These are phyloP conservation scores for Xestoiulus laeticollis DNA, from an alignment of 2,888 invertebrate species.

Conservation along the genomic window DNA sequence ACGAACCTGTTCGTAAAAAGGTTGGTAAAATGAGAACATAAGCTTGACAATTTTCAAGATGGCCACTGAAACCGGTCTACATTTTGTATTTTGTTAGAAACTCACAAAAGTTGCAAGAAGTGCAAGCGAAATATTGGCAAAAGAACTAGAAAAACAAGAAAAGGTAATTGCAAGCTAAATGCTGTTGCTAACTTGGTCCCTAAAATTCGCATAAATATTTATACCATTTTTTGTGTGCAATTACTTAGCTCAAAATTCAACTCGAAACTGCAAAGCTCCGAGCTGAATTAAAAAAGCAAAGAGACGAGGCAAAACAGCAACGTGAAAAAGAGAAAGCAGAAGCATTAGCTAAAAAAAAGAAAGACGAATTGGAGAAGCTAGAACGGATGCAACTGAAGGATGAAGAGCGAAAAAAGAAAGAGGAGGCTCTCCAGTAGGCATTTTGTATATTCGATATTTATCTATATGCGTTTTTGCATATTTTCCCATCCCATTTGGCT, in stretches of 20 bases:
- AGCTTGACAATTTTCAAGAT: neutral
- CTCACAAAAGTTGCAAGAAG: neutral
- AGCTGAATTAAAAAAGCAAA: neutral
- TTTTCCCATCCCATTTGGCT: neutral
- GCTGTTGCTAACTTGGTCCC: too few species aligned
- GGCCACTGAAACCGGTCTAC: neutral
- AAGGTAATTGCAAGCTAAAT: neutral
- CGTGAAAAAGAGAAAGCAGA: constrained; percentile 49
- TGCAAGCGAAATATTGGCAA: neutral
- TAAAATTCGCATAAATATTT: too few species aligned
- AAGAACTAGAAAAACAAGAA: neutral
- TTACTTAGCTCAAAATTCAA: constrained; percentile 4
- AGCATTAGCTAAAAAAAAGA: constrained; percentile 63
- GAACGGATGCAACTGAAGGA: constrained; percentile 65
- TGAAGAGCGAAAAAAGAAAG: constrained; percentile 56
- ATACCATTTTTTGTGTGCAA: neutral
- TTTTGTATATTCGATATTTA: neutral
- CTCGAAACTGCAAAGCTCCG: neutral
- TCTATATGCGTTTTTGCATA: neutral
- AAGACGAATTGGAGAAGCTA: constrained; percentile 70
- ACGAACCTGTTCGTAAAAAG: neutral
- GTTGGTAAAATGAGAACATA: neutral
- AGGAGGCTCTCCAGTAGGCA: constrained; percentile 36
- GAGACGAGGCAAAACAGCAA: constrained; percentile 36
- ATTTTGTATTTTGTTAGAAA: neutral